Conservation (phyloP, 2,797 vertebrate species). For the Zenarchopterus dispar region DNA sequence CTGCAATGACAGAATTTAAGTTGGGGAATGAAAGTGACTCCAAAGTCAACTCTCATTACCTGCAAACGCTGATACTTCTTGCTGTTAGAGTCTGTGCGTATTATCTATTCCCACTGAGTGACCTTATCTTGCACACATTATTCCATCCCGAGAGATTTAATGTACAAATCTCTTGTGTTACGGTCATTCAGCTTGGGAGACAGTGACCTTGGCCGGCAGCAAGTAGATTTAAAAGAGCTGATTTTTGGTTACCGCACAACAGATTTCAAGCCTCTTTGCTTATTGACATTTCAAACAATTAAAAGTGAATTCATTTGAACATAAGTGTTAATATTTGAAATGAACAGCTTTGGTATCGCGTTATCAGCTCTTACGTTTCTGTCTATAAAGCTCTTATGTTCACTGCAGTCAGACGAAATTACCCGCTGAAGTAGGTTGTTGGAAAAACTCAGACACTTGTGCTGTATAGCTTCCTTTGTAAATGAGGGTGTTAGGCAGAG, state of each 20-base stretch:
- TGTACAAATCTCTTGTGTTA: slow-evolving; percentile 36
- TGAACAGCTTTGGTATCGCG: slow-evolving; percentile 2
- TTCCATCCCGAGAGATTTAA: slow-evolving; percentile 49
- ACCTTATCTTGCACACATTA: slow-evolving; percentile 41
- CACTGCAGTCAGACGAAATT: slow-evolving; percentile 7
- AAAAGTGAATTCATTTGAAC: slow-evolving; percentile 24
- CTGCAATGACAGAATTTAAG: slow-evolving; percentile 3
- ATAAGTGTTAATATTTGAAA: slow-evolving; percentile 12
- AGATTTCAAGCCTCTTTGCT: slow-evolving; percentile 47
- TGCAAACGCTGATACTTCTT: slow-evolving; percentile 8
- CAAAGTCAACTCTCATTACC: slow-evolving; percentile 31
- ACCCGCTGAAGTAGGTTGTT: neutral
- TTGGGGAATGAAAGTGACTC: slow-evolving; percentile 32
- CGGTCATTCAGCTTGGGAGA: slow-evolving; percentile 47
- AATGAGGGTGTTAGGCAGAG: slow-evolving; percentile 25
- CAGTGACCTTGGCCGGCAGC: slow-evolving; percentile 62
- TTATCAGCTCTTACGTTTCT: neutral
- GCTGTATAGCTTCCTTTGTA: slow-evolving; percentile 9
- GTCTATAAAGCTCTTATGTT: neutral
- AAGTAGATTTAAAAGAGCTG: slow-evolving; percentile 57
- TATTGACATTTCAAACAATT: slow-evolving; percentile 23
- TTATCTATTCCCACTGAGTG: slow-evolving; percentile 30
- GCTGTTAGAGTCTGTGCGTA: slow-evolving; percentile 18
- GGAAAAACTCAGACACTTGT: neutral
- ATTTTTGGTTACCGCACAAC: slow-evolving; percentile 40